Percentiles rank a stretch among this genome's conserved stretches.
Conservation (phyloP, 2,113 vertebrate species). For the Craseonycteris thonglongyai region DNA sequence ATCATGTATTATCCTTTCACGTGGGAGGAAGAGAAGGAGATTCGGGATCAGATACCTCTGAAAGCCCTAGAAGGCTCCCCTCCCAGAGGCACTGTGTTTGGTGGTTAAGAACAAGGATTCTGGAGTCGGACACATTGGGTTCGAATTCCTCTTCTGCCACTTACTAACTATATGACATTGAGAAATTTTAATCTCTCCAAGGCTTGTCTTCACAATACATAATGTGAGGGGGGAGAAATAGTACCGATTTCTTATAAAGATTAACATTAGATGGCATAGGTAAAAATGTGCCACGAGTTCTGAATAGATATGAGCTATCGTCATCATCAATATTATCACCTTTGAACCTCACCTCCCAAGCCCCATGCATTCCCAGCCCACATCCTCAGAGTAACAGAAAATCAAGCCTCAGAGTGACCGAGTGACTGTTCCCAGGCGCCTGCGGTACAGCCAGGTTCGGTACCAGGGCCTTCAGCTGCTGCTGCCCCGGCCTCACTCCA, state of each 20-base stretch:
- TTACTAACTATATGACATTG: neutral
- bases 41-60: neutral
- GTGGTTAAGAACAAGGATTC: neutral
- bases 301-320: neutral
- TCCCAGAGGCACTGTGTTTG: neutral
- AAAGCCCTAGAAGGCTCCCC: neutral
- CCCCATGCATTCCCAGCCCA: neutral
- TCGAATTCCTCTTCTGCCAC: neutral
- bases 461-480: neutral
- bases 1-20: neutral
- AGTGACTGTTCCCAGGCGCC: neutral
- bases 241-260: neutral
- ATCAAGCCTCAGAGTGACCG: neutral
- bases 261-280: neutral
- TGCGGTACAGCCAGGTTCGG: neutral
- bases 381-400: neutral
- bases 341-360: neutral
- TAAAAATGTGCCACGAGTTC: neutral
- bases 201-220: neutral
- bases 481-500: neutral
- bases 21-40: neutral
- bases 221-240: neutral
- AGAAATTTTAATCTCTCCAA: neutral
- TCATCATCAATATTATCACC: neutral
- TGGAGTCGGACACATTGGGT: neutral